A percentile compares a stretch with the other conserved stretches of the same genome.
phyloP scores from a whole-genome alignment of 2,797 vertebrate genomes.

The Xiphophorus birchmanni region DNA sequence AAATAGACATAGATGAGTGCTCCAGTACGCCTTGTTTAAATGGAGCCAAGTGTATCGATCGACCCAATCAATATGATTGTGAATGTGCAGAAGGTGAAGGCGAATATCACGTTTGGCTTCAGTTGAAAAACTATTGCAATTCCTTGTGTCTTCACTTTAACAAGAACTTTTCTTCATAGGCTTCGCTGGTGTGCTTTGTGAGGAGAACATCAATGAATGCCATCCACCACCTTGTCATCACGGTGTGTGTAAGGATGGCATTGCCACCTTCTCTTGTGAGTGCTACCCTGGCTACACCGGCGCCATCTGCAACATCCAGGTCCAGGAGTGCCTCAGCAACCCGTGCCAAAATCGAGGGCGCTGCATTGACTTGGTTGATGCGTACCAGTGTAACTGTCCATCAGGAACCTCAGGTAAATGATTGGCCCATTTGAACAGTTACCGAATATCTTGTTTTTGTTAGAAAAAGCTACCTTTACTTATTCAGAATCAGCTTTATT shows the following conservation, averaged over 20 bases:
- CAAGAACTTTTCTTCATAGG: slow-evolving; percentile 73
- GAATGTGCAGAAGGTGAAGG: slow-evolving; percentile 85
- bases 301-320: slow-evolving; percentile 89
- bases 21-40: slow-evolving; percentile 86
- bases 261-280: slow-evolving; percentile 88
- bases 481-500: not conserved
- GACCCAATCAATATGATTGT: slow-evolving; percentile 85
- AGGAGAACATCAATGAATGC: slow-evolving; percentile 91
- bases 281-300: slow-evolving; percentile 90
- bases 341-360: slow-evolving; percentile 92
- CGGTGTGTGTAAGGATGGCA: slow-evolving; percentile 89
- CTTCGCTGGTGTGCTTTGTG: slow-evolving; percentile 86
- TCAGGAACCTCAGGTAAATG: slow-evolving; percentile 87
- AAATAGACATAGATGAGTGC: slow-evolving; percentile 85
- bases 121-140: slow-evolving; percentile 3
- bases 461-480: not conserved
- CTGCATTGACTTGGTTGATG: slow-evolving; percentile 90
- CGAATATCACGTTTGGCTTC: not conserved
- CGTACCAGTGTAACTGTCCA: slow-evolving; percentile 91
- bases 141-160: slow-evolving; percentile 12
- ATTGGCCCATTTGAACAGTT: not conserved
- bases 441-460: not conserved
- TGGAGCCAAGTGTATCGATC: slow-evolving; percentile 85
- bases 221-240: slow-evolving; percentile 91
- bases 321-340: slow-evolving; percentile 91